These are phyloP conservation scores for Haliclona indistincta DNA, from an alignment of 37 sponge, comb jelly and placozoan species.

Conservation along the genomic window DNA sequence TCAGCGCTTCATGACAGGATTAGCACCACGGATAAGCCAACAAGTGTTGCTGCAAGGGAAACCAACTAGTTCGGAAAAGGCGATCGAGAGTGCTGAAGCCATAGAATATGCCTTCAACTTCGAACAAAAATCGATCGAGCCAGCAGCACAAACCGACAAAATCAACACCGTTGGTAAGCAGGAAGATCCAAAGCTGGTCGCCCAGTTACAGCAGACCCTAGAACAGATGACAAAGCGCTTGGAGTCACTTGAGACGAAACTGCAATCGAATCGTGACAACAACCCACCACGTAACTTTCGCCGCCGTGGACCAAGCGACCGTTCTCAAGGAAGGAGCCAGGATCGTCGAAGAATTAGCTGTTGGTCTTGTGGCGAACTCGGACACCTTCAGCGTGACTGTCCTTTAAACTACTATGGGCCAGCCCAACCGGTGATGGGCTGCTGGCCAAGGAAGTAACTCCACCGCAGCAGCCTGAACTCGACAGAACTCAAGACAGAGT, in stretches of 20 bases:
- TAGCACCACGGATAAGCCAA: constrained; percentile 27
- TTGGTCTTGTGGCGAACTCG: constrained; percentile 17
- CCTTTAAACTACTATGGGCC: constrained; percentile 30
- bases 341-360: background rate
- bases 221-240: constrained; percentile 17
- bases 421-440: constrained; percentile 3
- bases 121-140: background rate
- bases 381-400: constrained; percentile 16
- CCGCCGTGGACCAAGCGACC: background rate
- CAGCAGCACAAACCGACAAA: background rate
- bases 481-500: background rate
- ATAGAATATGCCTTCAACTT: constrained; percentile 24
- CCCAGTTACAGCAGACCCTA: constrained; percentile 7
- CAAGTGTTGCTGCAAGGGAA: constrained; percentile 14
- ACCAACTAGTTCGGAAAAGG: constrained; percentile 21
- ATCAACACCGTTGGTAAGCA: background rate
- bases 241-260: background rate
- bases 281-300: background rate
- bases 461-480: background rate
- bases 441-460: constrained; percentile 8
- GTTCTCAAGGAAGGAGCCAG: too few species aligned
- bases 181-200: background rate
- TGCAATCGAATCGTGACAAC: background rate
- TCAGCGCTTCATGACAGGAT: constrained; percentile 40
- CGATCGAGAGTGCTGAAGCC: constrained; percentile 22